Evolutionary conservation across 1,140 invertebrate species (phyloP), one percentile per base, ranked within the genome.

Genomic region (Drosophila ogumai): DNA sequence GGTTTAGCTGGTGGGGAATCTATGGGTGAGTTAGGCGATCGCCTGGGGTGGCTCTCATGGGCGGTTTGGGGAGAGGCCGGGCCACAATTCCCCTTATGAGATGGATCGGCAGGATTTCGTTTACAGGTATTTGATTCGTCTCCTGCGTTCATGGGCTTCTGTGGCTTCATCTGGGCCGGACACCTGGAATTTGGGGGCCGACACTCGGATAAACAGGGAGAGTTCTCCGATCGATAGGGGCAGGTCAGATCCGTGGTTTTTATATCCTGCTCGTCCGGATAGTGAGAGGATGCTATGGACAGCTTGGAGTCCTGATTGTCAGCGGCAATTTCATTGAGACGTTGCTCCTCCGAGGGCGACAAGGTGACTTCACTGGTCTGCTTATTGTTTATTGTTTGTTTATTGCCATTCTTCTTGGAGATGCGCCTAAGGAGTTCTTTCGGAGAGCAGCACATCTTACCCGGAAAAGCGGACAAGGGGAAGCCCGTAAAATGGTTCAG

Each of bases 211-310:
- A n/a, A 12, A 22, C 34, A 63, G 5, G 31, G 43, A 0, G 36
- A 10, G 1, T 22, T 43, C 19, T 36, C 38, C 6, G 17, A 7
- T 25, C 9, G 28, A 3, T 6, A 55, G 3, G 54, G 25, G 12
- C 74, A 55, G n/a, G 32, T 17, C 0, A 76, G 32, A 10, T 67
- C 61, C 2, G 34, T 77, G n/a, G 25, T 32, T 19, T 43, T 34
- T 1, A 49, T 5, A 10, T 54, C 43, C 17, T 36, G 10, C 38
- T 77, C 74, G n/a, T 59, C 49, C 25, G 32, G 46, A 32, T 66
- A 77, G 17, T 7, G 32, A 3, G 74, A 77, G 5, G 63, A 68
- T 52, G 52, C 25, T 0, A 47, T 6, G 8, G 74, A 77, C 1
- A 40, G 0, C 13, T 34, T 55, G 28, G 63, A 49, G 2, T 3